These are phyloP conservation scores for Tachina grossa DNA, from an alignment of 2,888 invertebrate genomes.

Conservation along the genomic window DNA sequence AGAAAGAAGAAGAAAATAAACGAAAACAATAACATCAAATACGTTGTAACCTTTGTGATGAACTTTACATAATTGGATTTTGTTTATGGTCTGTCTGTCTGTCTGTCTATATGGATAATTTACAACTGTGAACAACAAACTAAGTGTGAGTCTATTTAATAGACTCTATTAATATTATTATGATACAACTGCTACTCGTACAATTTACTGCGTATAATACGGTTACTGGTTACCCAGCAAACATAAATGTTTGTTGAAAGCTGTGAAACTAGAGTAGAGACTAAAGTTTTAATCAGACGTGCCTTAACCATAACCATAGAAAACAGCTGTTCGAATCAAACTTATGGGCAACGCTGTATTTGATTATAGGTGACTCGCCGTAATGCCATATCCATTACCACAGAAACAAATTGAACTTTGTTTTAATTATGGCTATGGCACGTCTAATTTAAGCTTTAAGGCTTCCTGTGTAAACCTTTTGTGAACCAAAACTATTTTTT, in stretches of 20 bases:
- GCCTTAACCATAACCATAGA: too few relatives aligned
- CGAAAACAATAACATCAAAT: conserved; percentile 10
- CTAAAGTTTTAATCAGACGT: too few relatives aligned
- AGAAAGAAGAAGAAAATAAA: conserved; percentile 4
- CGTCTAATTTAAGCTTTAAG: too few relatives aligned
- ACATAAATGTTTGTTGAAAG: conserved; percentile 3
- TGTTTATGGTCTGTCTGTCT: conserved; percentile 55
- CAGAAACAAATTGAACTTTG: too few relatives aligned
- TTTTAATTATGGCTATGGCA: too few relatives aligned
- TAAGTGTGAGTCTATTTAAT: background rate
- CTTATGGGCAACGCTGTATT: too few relatives aligned
- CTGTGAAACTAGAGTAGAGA: too few relatives aligned
- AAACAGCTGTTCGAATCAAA: too few relatives aligned
- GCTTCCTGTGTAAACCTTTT: too few relatives aligned
- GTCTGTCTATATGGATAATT: conserved; percentile 47
- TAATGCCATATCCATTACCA: too few relatives aligned
- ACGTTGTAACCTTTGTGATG: conserved; percentile 65
- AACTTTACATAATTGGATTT: conserved; percentile 71
- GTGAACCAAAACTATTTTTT: too few relatives aligned
- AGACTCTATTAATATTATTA: conserved; percentile 11
- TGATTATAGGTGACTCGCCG: too few relatives aligned
- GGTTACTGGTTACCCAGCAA: conserved; percentile 14
- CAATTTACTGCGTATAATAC: conserved; percentile 5
- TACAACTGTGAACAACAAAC: conserved; percentile 18
- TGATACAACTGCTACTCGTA: background rate